phyloP scores from a whole-genome alignment of 2,113 vertebrate genomes.

The Actenoides lindsayi region DNA sequence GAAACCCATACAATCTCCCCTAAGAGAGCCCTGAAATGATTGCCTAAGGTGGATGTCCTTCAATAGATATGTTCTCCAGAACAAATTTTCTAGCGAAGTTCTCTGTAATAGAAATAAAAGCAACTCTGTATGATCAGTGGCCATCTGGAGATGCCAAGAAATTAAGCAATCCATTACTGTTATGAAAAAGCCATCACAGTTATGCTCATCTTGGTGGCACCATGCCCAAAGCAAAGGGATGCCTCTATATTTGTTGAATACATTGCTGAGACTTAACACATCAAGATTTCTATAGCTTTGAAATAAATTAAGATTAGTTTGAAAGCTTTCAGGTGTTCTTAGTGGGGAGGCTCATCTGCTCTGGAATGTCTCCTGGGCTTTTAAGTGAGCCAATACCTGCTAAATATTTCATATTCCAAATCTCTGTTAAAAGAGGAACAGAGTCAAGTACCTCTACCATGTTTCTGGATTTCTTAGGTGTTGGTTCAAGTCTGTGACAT shows the following conservation, averaged over 20 bases:
- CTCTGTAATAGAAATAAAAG: background rate
- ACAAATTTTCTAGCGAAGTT: background rate
- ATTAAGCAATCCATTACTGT: background rate
- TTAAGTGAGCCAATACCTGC: background rate
- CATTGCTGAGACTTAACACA: background rate
- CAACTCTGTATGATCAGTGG: background rate
- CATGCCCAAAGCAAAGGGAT: background rate
- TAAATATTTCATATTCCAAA: conserved; percentile 44
- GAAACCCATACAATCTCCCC: background rate
- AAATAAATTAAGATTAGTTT: background rate
- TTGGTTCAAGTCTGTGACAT: background rate
- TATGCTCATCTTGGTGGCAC: background rate
- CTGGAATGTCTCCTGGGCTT: background rate
- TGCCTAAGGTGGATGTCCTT: background rate
- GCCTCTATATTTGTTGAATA: background rate
- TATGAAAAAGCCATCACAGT: background rate
- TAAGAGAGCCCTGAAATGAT: background rate
- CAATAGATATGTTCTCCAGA: background rate
- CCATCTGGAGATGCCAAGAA: background rate
- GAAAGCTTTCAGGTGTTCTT: background rate
- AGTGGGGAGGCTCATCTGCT: background rate
- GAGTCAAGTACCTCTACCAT: background rate
- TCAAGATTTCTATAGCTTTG: background rate
- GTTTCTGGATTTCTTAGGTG: background rate
- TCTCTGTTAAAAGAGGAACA: background rate